Percentiles rank a stretch among this genome's conserved stretches.
Conservation (phyloP, 2,113 vertebrate species). For the Marcusenius ussheri region DNA sequence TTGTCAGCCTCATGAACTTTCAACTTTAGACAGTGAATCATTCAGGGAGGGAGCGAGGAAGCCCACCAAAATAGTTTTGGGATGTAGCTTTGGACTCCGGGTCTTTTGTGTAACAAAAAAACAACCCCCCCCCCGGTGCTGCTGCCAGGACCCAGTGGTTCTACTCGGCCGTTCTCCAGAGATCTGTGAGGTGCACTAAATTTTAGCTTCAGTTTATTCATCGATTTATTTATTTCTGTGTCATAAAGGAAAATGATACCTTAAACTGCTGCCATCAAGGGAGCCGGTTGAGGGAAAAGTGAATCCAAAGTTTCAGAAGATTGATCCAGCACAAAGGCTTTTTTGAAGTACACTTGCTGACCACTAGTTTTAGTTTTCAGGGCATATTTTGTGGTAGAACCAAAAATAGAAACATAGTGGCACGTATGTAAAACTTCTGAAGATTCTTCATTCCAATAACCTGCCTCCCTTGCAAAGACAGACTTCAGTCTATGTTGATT, state of each 20-base stretch:
- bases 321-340: neutral
- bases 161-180: neutral
- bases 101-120: neutral
- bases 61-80: neutral
- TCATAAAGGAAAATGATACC: neutral
- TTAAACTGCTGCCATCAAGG: neutral
- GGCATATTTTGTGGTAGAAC: neutral
- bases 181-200: slow-evolving; percentile 11
- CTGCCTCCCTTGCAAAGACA: neutral
- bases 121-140: neutral
- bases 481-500: neutral
- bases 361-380: neutral
- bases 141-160: neutral
- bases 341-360: neutral
- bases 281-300: neutral
- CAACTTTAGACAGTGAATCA: neutral
- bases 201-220: slow-evolving; percentile 25
- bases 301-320: neutral
- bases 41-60: neutral
- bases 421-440: neutral
- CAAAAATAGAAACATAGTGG: neutral
- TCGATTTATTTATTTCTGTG: neutral
- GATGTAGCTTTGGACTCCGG: neutral
- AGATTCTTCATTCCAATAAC: neutral
- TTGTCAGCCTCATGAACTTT: too few relatives aligned